Conservation (phyloP, 2,888 invertebrate species). For the Monopis laevigella region DNA sequence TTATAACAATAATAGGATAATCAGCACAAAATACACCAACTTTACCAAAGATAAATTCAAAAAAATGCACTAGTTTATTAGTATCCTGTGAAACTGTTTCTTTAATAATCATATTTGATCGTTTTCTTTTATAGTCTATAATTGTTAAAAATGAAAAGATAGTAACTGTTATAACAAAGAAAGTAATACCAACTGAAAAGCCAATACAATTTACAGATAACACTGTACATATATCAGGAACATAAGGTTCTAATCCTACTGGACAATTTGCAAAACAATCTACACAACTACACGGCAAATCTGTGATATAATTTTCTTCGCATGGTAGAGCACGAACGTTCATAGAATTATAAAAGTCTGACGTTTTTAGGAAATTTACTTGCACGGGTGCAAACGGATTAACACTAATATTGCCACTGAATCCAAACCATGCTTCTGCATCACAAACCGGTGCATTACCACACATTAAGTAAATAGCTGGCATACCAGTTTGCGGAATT, state of each 20-base stretch:
- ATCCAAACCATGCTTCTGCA: constrained; percentile 70
- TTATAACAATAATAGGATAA: constrained; percentile 71
- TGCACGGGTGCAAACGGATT: constrained; percentile 71
- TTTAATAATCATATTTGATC: constrained; percentile 14
- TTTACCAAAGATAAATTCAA: constrained; percentile 37
- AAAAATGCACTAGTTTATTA: constrained; percentile 20
- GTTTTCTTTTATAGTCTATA: constrained; percentile 24
- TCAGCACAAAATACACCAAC: constrained; percentile 70
- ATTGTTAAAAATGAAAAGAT: constrained; percentile 36
- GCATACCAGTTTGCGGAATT: constrained; percentile 77
- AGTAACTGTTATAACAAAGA: constrained; percentile 50
- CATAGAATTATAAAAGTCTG: constrained; percentile 47
- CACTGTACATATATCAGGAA: constrained; percentile 61
- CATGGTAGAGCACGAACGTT: constrained; percentile 61
- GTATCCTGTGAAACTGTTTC: background rate
- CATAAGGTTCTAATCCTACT: constrained; percentile 40
- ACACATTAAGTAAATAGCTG: constrained; percentile 83
- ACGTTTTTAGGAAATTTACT: constrained; percentile 63
- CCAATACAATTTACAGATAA: constrained; percentile 70
- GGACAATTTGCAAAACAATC: constrained; percentile 77
- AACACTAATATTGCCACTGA: constrained; percentile 62
- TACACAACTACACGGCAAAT: constrained; percentile 78
- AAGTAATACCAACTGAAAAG: constrained; percentile 67
- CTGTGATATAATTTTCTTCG: constrained; percentile 63
- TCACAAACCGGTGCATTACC: constrained; percentile 75